These are phyloP conservation scores for Baryphthengus martii DNA, from an alignment of 2,113 vertebrate species.

Conservation along the genomic window DNA sequence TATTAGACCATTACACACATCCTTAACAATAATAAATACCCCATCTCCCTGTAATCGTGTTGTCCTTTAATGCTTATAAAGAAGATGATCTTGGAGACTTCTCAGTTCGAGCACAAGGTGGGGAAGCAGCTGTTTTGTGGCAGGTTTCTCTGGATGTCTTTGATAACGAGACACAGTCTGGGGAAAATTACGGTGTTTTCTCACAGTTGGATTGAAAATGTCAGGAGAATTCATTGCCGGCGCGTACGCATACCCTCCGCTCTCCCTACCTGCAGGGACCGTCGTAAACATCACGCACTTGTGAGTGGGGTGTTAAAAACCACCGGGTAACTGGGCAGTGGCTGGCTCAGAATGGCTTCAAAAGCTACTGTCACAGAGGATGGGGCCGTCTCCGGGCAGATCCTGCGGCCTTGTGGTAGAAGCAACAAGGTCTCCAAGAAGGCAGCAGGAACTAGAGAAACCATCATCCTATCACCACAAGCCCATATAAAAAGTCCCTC, in stretches of 20 bases:
- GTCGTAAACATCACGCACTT: not conserved
- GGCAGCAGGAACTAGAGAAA: not conserved
- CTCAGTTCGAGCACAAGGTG: not conserved
- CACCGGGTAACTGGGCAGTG: not conserved
- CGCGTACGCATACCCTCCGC: fast-evolving
- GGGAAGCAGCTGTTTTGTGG: not conserved
- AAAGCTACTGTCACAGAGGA: not conserved
- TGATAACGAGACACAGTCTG: not conserved
- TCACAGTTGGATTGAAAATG: not conserved
- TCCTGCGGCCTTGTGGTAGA: fast-evolving
- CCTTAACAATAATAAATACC: slow-evolving; percentile 13
- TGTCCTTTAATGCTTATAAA: not conserved
- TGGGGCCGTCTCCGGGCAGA: not conserved
- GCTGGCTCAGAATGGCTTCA: not conserved
- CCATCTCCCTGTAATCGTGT: not conserved
- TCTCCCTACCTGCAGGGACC: not conserved
- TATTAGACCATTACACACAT: not conserved
- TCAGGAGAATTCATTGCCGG: fast-evolving
- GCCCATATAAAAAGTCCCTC: no score
- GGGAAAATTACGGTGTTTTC: not conserved
- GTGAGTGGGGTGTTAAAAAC: not conserved
- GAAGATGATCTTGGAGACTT: not conserved
- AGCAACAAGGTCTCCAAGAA: not conserved
- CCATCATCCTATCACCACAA: no score
- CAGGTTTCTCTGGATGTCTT: not conserved